Base-by-base conservation (phyloP, 2,113 vertebrate genomes). In the Recurvirostra avosetta region DNA sequence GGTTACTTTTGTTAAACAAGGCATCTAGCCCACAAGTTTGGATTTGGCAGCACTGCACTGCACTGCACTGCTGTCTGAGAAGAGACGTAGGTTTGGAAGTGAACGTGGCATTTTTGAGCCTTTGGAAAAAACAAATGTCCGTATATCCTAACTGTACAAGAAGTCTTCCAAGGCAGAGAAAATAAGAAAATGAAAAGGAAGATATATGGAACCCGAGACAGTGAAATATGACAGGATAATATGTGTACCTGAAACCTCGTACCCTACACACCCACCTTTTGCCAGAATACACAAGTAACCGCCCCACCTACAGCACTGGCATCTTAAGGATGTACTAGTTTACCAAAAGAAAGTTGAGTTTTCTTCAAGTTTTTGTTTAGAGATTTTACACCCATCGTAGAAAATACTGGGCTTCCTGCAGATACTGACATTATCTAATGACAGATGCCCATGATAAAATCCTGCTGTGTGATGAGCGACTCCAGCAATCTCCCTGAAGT, bases 1-100 rank as follows among this genome's bases (percentile, higher is more conserved):
- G 62, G 65, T 91, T 96, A 86, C 89, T 88, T 61, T 86, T 97
- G 92, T 96, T 62, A 88, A 83, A 96, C 25, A 93, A 94, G 53
- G 66, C 86, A 89, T 77, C 73, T 52, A 75, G 49, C 83, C 65
- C 89, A 34, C 47, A 86, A 89, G 66, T 90, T 91, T 89, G 73
- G 27, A 47, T 61, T 84, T 96, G 90, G 83, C 89, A 67, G 47
- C 41, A 15, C 36, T 52, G 80, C 8, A 15, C 43, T 49, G 80
- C 8, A 14, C 43, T 38, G 41, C 74, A 22, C 18, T 85, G 83
- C 56, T 40, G 3, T 15, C 61, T 50, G 53, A 93, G 50, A 61
- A 92, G 86, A 96, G 71, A 89, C 52, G 38, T 92, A 88, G 66
- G 55, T 67, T 96, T 87, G 66, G 97, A 95, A 89, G 34, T 50